Evolutionary conservation across 2,888 invertebrate genomes (phyloP).

Genomic region (Drosophila cyrtoloma): DNA sequence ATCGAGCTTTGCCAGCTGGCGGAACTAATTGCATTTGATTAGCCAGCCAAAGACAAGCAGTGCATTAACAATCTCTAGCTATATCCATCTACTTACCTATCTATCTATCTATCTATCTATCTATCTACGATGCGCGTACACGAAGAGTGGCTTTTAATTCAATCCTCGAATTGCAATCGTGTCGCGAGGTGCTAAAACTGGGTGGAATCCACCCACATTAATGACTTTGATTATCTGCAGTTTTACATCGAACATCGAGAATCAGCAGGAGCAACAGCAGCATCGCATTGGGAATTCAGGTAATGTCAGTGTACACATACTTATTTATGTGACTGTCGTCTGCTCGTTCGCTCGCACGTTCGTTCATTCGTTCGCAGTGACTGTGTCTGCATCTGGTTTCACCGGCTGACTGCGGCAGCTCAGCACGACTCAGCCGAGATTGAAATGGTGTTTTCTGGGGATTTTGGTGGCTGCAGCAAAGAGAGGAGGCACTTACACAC

Average conservation of each 20-base stretch:
- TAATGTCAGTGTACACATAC: constrained; percentile 23
- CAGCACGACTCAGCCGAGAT: constrained; percentile 70
- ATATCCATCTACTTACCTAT: not conserved
- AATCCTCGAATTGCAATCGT: constrained; percentile 4
- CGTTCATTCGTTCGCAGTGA: not conserved
- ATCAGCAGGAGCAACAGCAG: constrained; percentile 5
- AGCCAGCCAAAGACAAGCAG: constrained; percentile 6
- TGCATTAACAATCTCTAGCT: not conserved
- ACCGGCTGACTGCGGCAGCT: constrained; percentile 53
- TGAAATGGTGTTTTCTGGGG: constrained; percentile 71
- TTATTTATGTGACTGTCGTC: constrained; percentile 20
- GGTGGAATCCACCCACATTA: constrained; percentile 26
- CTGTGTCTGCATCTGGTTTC: constrained; percentile 38
- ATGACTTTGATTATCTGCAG: constrained; percentile 58
- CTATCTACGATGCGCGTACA: not conserved
- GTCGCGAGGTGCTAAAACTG: constrained; percentile 14
- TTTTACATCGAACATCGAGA: constrained; percentile 37
- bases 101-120: not conserved
- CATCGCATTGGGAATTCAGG: constrained; percentile 21
- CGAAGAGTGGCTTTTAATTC: constrained; percentile 29
- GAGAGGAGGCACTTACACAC: constrained; percentile 14
- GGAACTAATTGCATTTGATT: constrained; percentile 52
- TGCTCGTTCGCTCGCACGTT: constrained; percentile 19
- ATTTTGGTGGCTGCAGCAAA: constrained; percentile 55
- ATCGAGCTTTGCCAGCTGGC: constrained; percentile 6